Conservation (phyloP, 2,113 vertebrate genomes). For the Crotalus tigris region DNA sequence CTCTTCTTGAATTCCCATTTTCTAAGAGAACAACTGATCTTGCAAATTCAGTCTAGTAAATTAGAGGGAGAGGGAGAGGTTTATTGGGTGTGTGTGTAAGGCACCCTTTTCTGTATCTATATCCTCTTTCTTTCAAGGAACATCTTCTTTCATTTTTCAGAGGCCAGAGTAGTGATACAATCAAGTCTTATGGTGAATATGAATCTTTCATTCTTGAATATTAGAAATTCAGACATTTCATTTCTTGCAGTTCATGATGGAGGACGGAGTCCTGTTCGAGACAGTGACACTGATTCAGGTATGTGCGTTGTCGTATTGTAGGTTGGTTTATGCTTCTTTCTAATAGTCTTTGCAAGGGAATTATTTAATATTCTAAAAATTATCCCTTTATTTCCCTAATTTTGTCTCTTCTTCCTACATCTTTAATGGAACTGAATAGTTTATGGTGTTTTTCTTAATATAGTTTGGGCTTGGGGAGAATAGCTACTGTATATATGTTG, state of each 20-base stretch:
- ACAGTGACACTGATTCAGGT: slow-evolving; percentile 24
- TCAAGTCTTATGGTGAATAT: not conserved
- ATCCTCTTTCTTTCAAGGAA: not conserved
- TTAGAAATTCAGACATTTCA: not conserved
- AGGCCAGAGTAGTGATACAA: too few relatives aligned
- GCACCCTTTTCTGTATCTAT: not conserved
- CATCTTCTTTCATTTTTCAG: too few relatives aligned
- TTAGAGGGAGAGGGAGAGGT: not conserved
- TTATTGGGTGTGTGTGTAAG: too few relatives aligned
- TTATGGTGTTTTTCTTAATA: not conserved
- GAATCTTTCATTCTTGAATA: not conserved
- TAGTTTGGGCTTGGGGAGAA: not conserved
- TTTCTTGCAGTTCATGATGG: slow-evolving; percentile 21
- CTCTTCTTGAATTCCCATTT: not conserved
- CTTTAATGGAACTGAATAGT: not conserved
- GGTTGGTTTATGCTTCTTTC: not conserved
- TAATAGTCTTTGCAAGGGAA: not conserved
- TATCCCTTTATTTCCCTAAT: too few relatives aligned
- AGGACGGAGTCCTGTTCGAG: slow-evolving; percentile 6
- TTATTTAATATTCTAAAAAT: too few relatives aligned
- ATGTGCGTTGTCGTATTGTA: not conserved
- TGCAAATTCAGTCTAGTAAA: not conserved
- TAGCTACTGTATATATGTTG: not conserved
- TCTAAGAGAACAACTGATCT: not conserved
- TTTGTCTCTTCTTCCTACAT: not conserved